phyloP scores from a whole-genome alignment of 2,797 vertebrate species.

The Artibeus jamaicensis region DNA sequence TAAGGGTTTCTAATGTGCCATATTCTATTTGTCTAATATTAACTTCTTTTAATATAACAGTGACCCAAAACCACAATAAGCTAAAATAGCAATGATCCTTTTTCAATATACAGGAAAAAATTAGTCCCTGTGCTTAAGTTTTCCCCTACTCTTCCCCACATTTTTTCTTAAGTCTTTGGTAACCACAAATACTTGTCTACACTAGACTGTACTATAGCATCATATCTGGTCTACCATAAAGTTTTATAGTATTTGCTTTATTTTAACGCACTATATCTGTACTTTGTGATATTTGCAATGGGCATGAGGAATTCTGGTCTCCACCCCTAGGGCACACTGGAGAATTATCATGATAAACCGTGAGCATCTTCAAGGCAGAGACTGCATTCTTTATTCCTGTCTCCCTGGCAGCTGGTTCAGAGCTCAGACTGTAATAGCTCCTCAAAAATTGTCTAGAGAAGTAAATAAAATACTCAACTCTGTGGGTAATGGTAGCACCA shows the following conservation, averaged over 20 bases:
- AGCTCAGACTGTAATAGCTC: not conserved
- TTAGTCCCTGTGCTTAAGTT: not conserved
- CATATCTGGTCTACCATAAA: not conserved
- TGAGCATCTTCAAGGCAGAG: not conserved
- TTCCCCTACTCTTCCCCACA: not conserved
- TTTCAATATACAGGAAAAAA: not conserved
- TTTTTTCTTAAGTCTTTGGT: not conserved
- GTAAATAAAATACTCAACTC: conserved; percentile 22
- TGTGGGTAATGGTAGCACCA: not conserved
- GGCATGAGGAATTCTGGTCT: not conserved
- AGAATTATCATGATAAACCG: not conserved
- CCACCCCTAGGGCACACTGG: not conserved
- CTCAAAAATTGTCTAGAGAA: not conserved
- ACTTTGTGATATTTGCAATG: not conserved
- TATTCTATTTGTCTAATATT: not conserved
- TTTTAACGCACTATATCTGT: not conserved
- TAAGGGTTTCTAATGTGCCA: not conserved
- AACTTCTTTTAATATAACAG: not conserved
- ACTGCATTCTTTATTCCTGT: not conserved
- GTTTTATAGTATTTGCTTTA: not conserved
- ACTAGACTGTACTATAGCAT: not conserved
- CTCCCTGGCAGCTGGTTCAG: not conserved
- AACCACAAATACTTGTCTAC: not conserved
- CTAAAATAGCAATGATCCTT: not conserved
- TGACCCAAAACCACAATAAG: not conserved